Evolutionary conservation across 2,113 vertebrate species (phyloP).

Genomic region (Anoplopoma fimbria): DNA sequence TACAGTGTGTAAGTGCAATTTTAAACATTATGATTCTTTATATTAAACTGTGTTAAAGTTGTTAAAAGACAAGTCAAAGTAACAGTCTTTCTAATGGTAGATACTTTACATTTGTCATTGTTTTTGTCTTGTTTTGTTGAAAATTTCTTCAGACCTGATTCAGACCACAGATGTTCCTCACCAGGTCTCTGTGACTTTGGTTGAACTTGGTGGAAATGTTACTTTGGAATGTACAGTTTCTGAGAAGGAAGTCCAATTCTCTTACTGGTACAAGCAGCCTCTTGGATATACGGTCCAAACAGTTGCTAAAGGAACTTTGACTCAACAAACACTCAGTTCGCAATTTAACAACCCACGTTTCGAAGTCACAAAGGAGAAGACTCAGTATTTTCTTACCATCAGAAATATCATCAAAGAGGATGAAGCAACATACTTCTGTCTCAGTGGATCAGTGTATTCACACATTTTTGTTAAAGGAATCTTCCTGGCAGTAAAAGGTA

Average conservation of each 20-base stretch:
- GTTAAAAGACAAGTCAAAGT: no score
- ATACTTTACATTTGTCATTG: neutral
- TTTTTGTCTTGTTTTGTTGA: conserved; percentile 26
- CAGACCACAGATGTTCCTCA: neutral
- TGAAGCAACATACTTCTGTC: conserved; percentile 67
- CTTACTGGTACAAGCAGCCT: conserved; percentile 55
- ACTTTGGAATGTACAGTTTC: conserved; percentile 27
- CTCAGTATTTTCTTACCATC: conserved; percentile 12
- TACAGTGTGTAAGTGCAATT: conserved; percentile 45
- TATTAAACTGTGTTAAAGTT: no score
- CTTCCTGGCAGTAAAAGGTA: conserved; percentile 62
- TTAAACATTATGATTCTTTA: no score
- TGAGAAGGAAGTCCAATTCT: fast-evolving
- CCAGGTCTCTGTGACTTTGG: conserved; percentile 23
- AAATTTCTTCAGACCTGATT: conserved; percentile 44
- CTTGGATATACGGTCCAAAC: conserved; percentile 45
- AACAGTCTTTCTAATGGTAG: neutral
- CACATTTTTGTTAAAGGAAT: no score
- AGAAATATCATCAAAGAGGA: conserved; percentile 61
- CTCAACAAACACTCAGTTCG: fast-evolving
- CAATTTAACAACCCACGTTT: conserved; percentile 29
- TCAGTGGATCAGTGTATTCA: no score
- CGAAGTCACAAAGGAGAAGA: fast-evolving
- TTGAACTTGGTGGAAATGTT: conserved; percentile 30
- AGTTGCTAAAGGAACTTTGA: neutral